Evolutionary conservation across 2,888 invertebrate species (phyloP), one percentile per base, ranked within the genome.

Genomic region (Sclerodermus sp.): DNA sequence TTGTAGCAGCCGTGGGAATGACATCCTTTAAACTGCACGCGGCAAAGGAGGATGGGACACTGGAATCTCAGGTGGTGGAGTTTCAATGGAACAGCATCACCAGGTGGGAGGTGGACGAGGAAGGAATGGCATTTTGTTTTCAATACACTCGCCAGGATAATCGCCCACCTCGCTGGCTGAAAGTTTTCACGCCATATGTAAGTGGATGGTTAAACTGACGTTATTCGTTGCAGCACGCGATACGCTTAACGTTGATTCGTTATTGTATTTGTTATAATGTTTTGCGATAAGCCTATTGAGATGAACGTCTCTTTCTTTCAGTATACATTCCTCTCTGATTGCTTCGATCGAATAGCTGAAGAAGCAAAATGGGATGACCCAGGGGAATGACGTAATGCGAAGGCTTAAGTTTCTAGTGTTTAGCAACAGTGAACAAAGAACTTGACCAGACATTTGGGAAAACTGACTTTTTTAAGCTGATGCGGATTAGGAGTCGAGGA

Each of bases 311-410:
- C 10, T 13, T 34, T 41, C 42, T 67, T 64, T 23, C 84, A 95
- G 93, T 92, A 90, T 73, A 87, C 89, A 71, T 95, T 88, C 82
- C 85, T 95, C 74, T 87, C 89, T 79, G 96, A 96, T 79, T 96
- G 97, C 79, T 95, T 97, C 82, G 95, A 96, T 78, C 86, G 93
- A 82, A 91, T 96, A 84, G 89, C 91, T 76, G 94, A 95, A 77
- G 96, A 97, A 78, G 86, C 87, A 63, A 90, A 88, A 79, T 91
- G 91, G 91, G 84, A 87, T 50, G 91, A 91, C 76, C 87, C 88
- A 41, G 90, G 89, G 43, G 91, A 91, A 79, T 90, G 89, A 84
- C 80, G 58, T 49, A 23, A 8, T 23, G 23, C 8, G 4, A 23
- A 23, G 23, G 23, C 23, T 23, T 23, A 23, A 23, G 23, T 23